Conservation (phyloP, 2,888 invertebrate genomes). For the Eugnorisma glareosa region DNA sequence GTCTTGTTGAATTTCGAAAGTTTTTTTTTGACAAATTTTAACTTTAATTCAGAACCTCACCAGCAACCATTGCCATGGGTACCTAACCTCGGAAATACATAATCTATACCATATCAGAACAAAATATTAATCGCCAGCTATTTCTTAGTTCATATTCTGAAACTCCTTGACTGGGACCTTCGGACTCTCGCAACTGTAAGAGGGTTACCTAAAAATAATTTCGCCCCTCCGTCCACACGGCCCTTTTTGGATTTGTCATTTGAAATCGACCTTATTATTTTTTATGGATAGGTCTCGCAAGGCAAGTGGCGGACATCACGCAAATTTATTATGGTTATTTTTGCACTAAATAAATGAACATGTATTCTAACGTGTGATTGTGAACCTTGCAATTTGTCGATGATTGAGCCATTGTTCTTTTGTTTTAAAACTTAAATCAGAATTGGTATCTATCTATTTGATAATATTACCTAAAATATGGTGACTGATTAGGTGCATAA, state of each 20-base stretch:
- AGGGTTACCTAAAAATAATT: conserved; percentile 17
- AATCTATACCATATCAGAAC: neutral
- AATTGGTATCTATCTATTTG: neutral
- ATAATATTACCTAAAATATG: conserved; percentile 13
- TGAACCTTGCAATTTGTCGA: conserved; percentile 12
- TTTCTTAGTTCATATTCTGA: neutral
- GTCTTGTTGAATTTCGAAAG: neutral
- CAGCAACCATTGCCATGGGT: no score
- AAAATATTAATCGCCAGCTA: neutral
- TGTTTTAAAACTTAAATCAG: neutral
- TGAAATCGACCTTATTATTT: conserved; percentile 31
- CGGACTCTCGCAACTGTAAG: neutral
- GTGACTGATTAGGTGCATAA: conserved; percentile 33
- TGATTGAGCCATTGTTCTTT: no score
- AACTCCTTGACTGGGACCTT: neutral
- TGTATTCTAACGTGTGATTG: neutral
- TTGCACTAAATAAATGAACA: neutral
- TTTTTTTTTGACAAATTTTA: neutral
- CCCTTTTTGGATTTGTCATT: conserved; percentile 28
- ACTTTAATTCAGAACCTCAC: neutral
- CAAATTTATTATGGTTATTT: conserved; percentile 19
- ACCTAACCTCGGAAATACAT: neutral
- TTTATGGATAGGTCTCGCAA: conserved; percentile 17
- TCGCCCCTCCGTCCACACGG: conserved; percentile 34
- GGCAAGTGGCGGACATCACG: neutral